Evolutionary conservation across 2,888 invertebrate genomes (phyloP).

Genomic region (Acanthococcus lagerstroemiae): DNA sequence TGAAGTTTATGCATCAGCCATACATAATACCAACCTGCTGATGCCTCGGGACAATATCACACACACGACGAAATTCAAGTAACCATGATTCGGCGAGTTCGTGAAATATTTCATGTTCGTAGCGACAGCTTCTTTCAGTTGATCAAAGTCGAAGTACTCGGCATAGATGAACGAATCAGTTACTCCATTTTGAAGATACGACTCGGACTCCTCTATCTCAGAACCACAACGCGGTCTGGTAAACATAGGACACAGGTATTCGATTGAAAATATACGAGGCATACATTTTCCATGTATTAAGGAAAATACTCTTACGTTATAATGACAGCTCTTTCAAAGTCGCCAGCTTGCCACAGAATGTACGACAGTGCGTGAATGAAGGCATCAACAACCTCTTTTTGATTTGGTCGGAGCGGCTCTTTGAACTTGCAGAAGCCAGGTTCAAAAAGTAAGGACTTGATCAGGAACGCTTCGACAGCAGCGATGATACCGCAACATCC

Average conservation of each 20-base stretch:
- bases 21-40: neutral
- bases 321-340: conserved; percentile 13
- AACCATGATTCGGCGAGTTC: conserved; percentile 13
- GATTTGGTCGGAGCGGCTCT: conserved; percentile 17
- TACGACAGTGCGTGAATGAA: conserved; percentile 20
- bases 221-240: conserved; percentile 2
- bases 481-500: conserved; percentile 49
- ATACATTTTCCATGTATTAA: too few species aligned
- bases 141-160: conserved; percentile 16
- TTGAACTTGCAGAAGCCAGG: conserved; percentile 25
- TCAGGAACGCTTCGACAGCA: conserved; percentile 44
- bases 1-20: too few species aligned
- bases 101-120: conserved; percentile 18
- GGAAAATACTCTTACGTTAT: conserved; percentile 7
- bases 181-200: neutral
- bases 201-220: neutral
- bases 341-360: conserved; percentile 30
- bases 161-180: conserved; percentile 7
- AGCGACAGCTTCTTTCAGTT: conserved; percentile 10
- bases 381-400: conserved; percentile 15
- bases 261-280: neutral
- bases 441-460: conserved; percentile 44
- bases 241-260: neutral
- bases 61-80: conserved; percentile 17
- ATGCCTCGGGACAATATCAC: conserved; percentile 11